Base-by-base conservation (phyloP, 2,888 invertebrate species). In the Catocala sponsa region DNA sequence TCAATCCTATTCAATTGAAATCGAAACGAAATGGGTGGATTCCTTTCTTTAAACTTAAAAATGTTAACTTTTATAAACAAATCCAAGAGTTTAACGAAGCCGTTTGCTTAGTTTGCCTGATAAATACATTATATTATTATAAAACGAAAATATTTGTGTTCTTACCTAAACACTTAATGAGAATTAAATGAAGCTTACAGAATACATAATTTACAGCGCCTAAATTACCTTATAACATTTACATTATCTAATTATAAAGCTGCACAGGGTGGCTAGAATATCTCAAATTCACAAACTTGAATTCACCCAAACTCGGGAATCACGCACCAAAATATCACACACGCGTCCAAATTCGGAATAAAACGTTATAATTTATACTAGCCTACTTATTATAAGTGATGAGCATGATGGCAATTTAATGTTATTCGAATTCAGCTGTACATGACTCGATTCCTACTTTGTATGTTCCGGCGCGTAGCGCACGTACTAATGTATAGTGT, bases 291-390 rank as follows among this genome's bases (percentile, higher is more conserved):
- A 61, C 62, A 60, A 68, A 56, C 10, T 42, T 25, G 10, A 43
- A 43, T 47, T 7, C 15, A 48, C 46, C 49, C 70, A 70, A 70
- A 54, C 48, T 77, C 58, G 70, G 70, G 63, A 76, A 69, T 33
- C 68, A 70, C 75, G 72, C 78, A 77, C 66, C 63, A 33, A 61
- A 42, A 51, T 74, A 76, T 77, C 76, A 77, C 75, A 72, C 75
- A 76, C 65, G 67, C 61, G 55, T 64, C 62, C 72, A 55, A 59
- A 70, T 55, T 57, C 48, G 62, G 60, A 65, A 61, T 48, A 50
- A 57, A 72, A 65, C 53, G 48, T 63, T 65, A 35, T 46, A 51
- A 13, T 15, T 46, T 11, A 38, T 25, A 12, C 43, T 48, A 55
- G 7, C 43, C 25, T 53, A 54, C 42, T 42, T 61, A 53, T 35